Base-by-base conservation (phyloP, 2,797 vertebrate species). In the Momotus momota region DNA sequence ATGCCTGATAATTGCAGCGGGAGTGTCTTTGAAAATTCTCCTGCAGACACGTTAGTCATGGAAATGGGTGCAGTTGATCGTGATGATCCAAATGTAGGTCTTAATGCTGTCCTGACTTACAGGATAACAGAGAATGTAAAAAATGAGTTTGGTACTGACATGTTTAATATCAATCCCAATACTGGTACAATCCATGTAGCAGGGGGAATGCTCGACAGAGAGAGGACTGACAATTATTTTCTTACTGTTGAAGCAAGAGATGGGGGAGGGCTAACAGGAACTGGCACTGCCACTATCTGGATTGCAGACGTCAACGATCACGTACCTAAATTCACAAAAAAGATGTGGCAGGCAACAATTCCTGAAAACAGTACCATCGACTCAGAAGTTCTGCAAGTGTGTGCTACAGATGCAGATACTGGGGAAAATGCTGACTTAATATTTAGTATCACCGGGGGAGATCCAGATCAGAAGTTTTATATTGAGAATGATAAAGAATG, bases 391-490 rank as follows among this genome's bases (percentile, higher is more conserved):
- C 90, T 99, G 92, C 98, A 98, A 52, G 97, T 99, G 21, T 97
- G 96, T 17, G 99, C 99, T 45, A 96, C 97, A 8, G 99, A 99
- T 94, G 97, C 94, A n/a, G 99, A 99, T 62, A 74, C 88, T 22
- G 99, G 98, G 17, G 98, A 99, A 86, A 99, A 99, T 9, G 98
- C 98, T 90, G 98, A 98, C 61, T 96, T 99, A 85, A 98, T 98
- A 15, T 99, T 99, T 88, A 99, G 98, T 41, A 98, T 99, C 41
- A 96, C 98, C 0, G 97, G 97, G 2, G 99, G 99, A 91, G 99
- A 99, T 97, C 98, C 98, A 12, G 99, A 99, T 77, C 98, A 99
- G 97, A 99, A 99, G 97, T 99, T 99, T 96, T 99, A 98, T 70
- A 97, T 99, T 97, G 98, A 98, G 94, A 99, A 98, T 93, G 96